phyloP scores from a whole-genome alignment of 2,888 invertebrate genomes.

The Vesta saturnalis region DNA sequence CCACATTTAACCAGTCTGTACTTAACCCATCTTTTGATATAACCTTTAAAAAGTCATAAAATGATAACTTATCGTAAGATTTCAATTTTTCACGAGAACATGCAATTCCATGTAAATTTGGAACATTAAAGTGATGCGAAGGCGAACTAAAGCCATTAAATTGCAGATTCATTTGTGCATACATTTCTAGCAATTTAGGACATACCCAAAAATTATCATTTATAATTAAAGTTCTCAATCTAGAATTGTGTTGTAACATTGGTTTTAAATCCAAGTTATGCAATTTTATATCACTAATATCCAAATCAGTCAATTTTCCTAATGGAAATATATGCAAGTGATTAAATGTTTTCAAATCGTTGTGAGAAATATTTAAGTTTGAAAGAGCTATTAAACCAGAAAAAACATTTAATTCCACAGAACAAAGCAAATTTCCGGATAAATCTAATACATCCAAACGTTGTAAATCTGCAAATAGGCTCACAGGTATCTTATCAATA shows the following conservation, averaged over 20 bases:
- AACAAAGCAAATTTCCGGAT: neutral
- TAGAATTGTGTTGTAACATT: neutral
- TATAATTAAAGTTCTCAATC: neutral
- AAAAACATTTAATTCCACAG: slow-evolving; percentile 2
- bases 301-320: slow-evolving; percentile 9
- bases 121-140: slow-evolving; percentile 10
- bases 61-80: slow-evolving; percentile 13
- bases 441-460: slow-evolving; percentile 11
- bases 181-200: slow-evolving; percentile 14
- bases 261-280: slow-evolving; percentile 1
- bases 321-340: slow-evolving; percentile 8
- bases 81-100: slow-evolving; percentile 12
- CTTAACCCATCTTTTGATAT: slow-evolving; percentile 4
- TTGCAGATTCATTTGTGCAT: slow-evolving; percentile 9
- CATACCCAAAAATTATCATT: slow-evolving; percentile 24
- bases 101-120: no score
- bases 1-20: neutral
- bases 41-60: slow-evolving; percentile 16
- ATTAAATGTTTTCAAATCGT: slow-evolving; percentile 10
- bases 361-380: slow-evolving; percentile 12
- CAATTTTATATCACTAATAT: slow-evolving; percentile 6
- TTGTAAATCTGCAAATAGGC: slow-evolving; percentile 18
- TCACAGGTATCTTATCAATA: neutral
- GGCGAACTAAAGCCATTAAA: slow-evolving; percentile 6
- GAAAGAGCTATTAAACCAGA: slow-evolving; percentile 4